phyloP scores from a whole-genome alignment of 2,888 invertebrate genomes.

The Crepidodera aurea region DNA sequence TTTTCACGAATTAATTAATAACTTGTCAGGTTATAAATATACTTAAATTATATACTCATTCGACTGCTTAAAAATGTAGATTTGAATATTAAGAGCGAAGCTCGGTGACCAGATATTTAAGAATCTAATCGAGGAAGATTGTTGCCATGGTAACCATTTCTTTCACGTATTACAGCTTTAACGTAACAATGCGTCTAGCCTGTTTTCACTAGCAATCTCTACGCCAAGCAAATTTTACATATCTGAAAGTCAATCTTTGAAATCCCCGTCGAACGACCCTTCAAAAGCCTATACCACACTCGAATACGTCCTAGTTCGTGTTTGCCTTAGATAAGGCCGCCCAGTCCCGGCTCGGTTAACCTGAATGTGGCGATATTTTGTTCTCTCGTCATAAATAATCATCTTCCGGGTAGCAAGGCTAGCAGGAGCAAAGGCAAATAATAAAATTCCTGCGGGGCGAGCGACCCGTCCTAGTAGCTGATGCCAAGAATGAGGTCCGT shows the following conservation, averaged over 20 bases:
- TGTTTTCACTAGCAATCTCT: not conserved
- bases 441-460: conserved; percentile 18
- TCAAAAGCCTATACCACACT: conserved; percentile 24
- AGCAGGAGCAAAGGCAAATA: conserved; percentile 7
- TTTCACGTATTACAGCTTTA: too few relatives aligned
- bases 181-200: not conserved
- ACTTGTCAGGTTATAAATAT: too few relatives aligned
- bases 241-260: not conserved
- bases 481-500: conserved; percentile 30
- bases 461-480: not conserved
- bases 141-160: too few relatives aligned
- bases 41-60: too few relatives aligned
- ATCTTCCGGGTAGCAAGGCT: conserved; percentile 9
- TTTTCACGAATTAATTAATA: too few relatives aligned
- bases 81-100: too few relatives aligned
- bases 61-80: too few relatives aligned
- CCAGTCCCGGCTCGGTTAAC: conserved; percentile 20
- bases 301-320: conserved; percentile 25
- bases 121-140: too few relatives aligned
- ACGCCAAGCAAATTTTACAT: conserved; percentile 10
- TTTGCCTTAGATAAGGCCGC: conserved; percentile 27
- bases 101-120: too few relatives aligned
- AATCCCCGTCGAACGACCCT: conserved; percentile 15
- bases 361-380: conserved; percentile 29
- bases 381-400: conserved; percentile 31